Conservation (phyloP, 2,113 vertebrate genomes). For the Morphnarchus princeps region DNA sequence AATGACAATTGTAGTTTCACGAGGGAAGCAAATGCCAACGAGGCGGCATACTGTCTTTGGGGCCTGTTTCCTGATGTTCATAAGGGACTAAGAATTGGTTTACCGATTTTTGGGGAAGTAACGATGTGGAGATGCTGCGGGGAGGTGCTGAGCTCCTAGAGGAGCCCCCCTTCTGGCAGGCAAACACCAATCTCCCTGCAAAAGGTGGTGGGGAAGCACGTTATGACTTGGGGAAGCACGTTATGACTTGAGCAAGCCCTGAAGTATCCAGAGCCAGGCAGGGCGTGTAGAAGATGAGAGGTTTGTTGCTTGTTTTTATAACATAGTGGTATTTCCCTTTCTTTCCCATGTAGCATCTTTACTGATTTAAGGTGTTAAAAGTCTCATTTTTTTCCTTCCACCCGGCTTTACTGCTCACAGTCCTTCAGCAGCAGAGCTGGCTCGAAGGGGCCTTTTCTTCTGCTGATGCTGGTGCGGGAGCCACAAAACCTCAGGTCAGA, state of each 20-base stretch:
- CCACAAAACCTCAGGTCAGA: not conserved
- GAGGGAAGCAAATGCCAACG: not conserved
- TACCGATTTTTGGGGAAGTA: not conserved
- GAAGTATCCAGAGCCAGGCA: not conserved
- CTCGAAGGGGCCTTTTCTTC: not conserved
- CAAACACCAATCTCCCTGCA: not conserved
- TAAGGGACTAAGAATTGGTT: not conserved
- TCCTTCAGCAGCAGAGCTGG: not conserved
- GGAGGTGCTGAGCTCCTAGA: not conserved
- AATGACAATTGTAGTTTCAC: not conserved
- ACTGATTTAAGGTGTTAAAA: not conserved
- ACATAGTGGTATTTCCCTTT: not conserved
- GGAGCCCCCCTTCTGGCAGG: not conserved
- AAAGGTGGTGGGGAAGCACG: not conserved
- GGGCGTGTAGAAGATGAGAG: not conserved
- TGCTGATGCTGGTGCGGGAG: not conserved
- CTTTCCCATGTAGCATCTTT: not conserved
- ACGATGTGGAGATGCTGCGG: not conserved
- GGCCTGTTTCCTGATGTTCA: not conserved
- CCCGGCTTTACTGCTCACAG: not conserved
- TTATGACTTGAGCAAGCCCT: not conserved
- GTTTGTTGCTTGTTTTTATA: not conserved
- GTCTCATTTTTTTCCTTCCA: not conserved
- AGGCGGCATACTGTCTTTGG: not conserved
- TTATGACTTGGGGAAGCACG: too few relatives aligned